A percentile compares a stretch with the other conserved stretches of the same genome.
Conservation (phyloP, 2,888 invertebrate species). For the Drosophila lacicola region DNA sequence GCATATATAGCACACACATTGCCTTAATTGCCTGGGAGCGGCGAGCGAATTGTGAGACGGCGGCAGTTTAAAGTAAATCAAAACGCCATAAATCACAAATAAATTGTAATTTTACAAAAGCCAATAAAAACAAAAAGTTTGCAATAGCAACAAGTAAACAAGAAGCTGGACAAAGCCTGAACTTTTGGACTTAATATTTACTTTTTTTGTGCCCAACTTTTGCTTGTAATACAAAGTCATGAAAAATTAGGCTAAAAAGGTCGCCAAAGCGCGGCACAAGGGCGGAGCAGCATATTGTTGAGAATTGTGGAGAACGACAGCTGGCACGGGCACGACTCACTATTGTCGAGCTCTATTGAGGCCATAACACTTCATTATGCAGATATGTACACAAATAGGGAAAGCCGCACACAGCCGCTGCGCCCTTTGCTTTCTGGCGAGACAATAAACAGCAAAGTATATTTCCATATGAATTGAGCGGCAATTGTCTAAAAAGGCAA, state of each 20-base stretch:
- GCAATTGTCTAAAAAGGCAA: conserved; percentile 60
- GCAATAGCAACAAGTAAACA: conserved; percentile 38
- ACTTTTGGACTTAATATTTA: conserved; percentile 33
- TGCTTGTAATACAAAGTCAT: conserved; percentile 23
- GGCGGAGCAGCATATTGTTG: conserved; percentile 24
- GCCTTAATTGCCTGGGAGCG: conserved; percentile 22
- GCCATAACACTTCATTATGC: conserved; percentile 64
- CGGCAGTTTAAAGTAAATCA: conserved; percentile 36
- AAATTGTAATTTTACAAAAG: conserved; percentile 37
- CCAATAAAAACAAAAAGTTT: conserved; percentile 30
- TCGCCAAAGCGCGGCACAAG: conserved; percentile 17
- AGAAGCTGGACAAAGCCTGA: conserved; percentile 25
- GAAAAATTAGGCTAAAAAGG: conserved; percentile 37
- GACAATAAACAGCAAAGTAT: conserved; percentile 30
- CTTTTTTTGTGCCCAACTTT: conserved; percentile 16
- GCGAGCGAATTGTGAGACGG: background rate
- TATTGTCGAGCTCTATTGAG: conserved; percentile 46
- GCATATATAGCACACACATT: background rate
- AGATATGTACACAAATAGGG: conserved; percentile 31
- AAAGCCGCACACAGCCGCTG: background rate
- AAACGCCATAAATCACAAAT: conserved; percentile 57
- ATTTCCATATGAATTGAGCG: conserved; percentile 75
- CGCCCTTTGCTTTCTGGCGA: background rate
- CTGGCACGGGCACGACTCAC: conserved; percentile 15
- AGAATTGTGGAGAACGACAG: conserved; percentile 32